A percentile compares a stretch with the other conserved stretches of the same genome.
Evolutionary conservation across 2,113 vertebrate species (phyloP).

Genomic region (Labeo rohita): DNA sequence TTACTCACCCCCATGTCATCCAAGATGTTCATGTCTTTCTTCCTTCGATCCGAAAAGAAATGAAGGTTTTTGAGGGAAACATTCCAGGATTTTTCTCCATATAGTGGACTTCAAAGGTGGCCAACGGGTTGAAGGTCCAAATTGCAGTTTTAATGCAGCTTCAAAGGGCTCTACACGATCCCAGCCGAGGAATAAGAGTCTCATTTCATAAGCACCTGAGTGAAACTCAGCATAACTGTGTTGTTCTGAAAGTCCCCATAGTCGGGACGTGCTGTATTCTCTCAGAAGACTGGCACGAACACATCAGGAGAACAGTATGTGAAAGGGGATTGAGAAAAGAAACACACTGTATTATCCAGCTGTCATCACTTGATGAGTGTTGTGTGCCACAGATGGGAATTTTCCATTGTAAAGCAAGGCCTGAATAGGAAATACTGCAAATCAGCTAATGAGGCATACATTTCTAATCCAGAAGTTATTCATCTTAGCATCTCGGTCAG

Average conservation of each 20-base stretch:
- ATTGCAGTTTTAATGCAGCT: too few relatives aligned
- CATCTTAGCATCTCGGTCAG: background rate
- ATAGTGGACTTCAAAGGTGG: too few relatives aligned
- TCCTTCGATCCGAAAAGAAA: too few relatives aligned
- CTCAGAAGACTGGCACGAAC: background rate
- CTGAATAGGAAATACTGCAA: slow-evolving; percentile 25
- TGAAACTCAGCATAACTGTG: background rate
- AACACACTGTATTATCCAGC: background rate
- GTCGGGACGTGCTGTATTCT: background rate
- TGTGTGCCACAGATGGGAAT: slow-evolving; percentile 35
- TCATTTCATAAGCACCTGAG: background rate
- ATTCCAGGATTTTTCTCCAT: too few relatives aligned
- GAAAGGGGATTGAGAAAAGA: slow-evolving; percentile 1
- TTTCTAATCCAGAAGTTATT: slow-evolving; percentile 28
- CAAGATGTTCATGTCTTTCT: too few relatives aligned
- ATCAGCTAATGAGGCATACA: slow-evolving; percentile 21
- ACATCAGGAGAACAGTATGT: slow-evolving; percentile 13
- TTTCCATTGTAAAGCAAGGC: slow-evolving; percentile 23
- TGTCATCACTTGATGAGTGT: slow-evolving; percentile 16
- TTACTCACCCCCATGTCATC: too few relatives aligned
- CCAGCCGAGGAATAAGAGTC: too few relatives aligned
- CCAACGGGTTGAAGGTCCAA: too few relatives aligned
- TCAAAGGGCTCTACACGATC: too few relatives aligned
- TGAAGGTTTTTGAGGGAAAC: too few relatives aligned
- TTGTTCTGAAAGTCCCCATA: background rate